phyloP scores from a whole-genome alignment of 2,797 vertebrate genomes.

The Poeciliopsis infans region DNA sequence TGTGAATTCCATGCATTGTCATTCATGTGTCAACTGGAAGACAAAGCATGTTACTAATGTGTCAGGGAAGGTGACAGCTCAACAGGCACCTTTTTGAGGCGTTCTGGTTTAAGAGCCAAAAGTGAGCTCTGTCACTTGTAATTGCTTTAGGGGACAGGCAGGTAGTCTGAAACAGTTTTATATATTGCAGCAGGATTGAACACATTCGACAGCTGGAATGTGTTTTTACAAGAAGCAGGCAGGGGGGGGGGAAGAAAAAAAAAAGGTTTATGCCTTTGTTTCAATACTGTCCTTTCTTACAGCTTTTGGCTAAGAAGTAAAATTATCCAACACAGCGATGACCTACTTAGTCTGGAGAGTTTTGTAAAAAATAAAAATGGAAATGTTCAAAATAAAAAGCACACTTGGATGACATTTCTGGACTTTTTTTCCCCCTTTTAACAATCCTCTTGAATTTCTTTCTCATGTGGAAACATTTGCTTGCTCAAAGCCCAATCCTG shows the following conservation, averaged over 20 bases:
- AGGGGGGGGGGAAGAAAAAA: background rate
- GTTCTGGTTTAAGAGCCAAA: constrained; percentile 25
- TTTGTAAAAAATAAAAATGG: background rate
- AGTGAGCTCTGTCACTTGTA: constrained; percentile 41
- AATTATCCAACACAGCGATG: background rate
- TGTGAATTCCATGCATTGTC: constrained; percentile 6
- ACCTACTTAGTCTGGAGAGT: constrained; percentile 1
- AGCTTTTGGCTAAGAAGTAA: constrained; percentile 9
- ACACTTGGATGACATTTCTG: background rate
- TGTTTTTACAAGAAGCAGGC: constrained; percentile 31
- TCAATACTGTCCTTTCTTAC: constrained; percentile 19
- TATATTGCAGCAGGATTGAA: constrained; percentile 43
- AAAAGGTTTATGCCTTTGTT: constrained; percentile 6
- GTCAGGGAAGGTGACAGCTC: constrained; percentile 41
- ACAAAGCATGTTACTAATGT: constrained; percentile 36
- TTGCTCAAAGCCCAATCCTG: constrained; percentile 16
- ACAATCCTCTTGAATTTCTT: constrained; percentile 4
- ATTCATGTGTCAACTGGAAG: constrained; percentile 11
- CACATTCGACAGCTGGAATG: constrained; percentile 61
- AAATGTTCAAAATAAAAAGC: background rate
- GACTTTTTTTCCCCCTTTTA: background rate
- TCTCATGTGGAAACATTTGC: constrained; percentile 16
- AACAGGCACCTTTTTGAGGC: constrained; percentile 28
- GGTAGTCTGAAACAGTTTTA: constrained; percentile 54
- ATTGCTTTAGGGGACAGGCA: constrained; percentile 59